Evolutionary conservation across 2,113 vertebrate genomes (phyloP).

Genomic region (Patagioenas fasciata): DNA sequence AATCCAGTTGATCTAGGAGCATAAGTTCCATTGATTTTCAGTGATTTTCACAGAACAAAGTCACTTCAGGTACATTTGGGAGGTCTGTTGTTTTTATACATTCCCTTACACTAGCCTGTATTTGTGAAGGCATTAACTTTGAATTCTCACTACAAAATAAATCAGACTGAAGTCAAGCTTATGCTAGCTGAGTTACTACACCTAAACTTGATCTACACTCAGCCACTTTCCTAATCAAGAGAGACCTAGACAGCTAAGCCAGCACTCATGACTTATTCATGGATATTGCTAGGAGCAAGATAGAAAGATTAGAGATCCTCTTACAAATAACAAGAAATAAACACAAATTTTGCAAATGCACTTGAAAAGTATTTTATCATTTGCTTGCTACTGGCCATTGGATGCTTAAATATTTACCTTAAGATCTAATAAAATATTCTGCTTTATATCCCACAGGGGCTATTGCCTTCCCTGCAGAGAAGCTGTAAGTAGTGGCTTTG

Average conservation of each 20-base stretch:
- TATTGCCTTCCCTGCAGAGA: neutral
- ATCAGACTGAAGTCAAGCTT: neutral
- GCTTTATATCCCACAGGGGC: neutral
- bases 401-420: neutral
- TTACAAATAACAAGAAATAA: neutral
- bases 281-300: neutral
- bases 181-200: neutral
- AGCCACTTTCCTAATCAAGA: neutral
- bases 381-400: neutral
- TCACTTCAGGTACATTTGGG: neutral
- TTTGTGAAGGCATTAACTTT: neutral
- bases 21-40: neutral
- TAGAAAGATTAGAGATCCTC: neutral
- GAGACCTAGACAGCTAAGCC: neutral
- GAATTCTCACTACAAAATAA: neutral
- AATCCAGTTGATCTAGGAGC: neutral
- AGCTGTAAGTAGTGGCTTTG: neutral
- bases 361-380: neutral
- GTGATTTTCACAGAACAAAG: neutral
- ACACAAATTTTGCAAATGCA: neutral
- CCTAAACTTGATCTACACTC: neutral
- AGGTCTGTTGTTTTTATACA: neutral
- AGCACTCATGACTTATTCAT: neutral
- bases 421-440: neutral
- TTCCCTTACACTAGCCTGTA: neutral